Conservation (phyloP, 2,888 invertebrate genomes). For the Eurois occulta region DNA sequence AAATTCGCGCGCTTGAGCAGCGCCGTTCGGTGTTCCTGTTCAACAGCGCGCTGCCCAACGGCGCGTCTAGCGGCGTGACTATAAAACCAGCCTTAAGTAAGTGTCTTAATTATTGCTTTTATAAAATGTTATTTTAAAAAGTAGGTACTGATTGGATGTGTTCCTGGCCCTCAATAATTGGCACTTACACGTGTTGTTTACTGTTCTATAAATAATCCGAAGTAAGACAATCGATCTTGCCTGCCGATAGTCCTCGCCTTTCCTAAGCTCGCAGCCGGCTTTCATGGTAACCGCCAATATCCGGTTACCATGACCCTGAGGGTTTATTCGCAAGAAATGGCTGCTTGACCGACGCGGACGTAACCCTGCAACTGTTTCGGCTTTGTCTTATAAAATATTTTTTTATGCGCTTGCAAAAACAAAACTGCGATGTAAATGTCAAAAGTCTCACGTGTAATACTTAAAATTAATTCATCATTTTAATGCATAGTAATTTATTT, state of each 20-base stretch:
- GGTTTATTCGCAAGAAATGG: constrained; percentile 23
- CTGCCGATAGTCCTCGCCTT: constrained; percentile 8
- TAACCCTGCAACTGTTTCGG: constrained; percentile 17
- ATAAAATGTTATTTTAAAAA: neutral
- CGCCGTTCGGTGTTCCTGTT: too few relatives aligned
- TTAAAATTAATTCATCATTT: constrained; percentile 4
- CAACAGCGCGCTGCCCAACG: too few relatives aligned
- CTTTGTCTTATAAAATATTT: neutral
- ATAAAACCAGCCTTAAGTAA: too few relatives aligned
- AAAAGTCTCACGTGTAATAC: neutral
- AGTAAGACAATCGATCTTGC: constrained; percentile 2
- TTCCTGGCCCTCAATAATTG: neutral
- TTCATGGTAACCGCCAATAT: constrained; percentile 12
- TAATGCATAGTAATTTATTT: constrained; percentile 16
- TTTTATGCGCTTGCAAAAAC: neutral
- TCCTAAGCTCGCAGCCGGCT: constrained; percentile 8
- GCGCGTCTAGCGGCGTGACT: too few relatives aligned
- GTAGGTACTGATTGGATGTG: too few relatives aligned
- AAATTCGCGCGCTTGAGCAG: too few relatives aligned
- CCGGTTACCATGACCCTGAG: constrained; percentile 39
- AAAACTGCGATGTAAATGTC: neutral
- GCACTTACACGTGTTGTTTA: neutral
- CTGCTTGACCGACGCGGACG: constrained; percentile 7
- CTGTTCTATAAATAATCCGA: neutral
- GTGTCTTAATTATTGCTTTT: neutral